A percentile compares a stretch with the other conserved stretches of the same genome.
Conservation (phyloP, 2,113 vertebrate genomes). For the Sminthopsis crassicaudata region DNA sequence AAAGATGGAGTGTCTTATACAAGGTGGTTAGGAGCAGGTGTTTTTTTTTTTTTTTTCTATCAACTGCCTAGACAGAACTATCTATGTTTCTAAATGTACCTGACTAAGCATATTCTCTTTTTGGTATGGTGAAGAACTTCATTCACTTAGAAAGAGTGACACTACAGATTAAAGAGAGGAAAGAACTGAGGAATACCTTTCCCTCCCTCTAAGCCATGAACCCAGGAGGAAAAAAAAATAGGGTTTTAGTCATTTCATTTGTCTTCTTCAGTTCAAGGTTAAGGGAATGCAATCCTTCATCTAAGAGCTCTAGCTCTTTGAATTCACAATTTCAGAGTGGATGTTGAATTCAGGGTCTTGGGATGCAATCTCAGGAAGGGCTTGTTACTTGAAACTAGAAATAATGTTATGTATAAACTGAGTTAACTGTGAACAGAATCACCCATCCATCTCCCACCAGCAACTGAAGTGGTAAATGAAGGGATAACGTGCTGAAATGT, state of each 20-base stretch:
- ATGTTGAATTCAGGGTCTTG: neutral
- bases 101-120: neutral
- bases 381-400: neutral
- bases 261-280: neutral
- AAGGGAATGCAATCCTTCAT: neutral
- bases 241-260: neutral
- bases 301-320: neutral
- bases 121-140: neutral
- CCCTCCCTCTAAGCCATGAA: neutral
- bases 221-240: neutral
- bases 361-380: neutral
- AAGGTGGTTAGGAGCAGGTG: neutral
- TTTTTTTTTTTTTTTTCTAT: too few species aligned
- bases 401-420: neutral
- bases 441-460: neutral
- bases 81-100: neutral
- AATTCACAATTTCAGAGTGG: neutral
- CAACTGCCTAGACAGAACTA: neutral
- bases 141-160: neutral
- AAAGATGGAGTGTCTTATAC: too few species aligned
- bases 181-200: neutral
- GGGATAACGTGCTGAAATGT: neutral
- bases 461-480: neutral
- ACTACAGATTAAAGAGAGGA: neutral
- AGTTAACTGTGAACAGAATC: neutral